A percentile compares a stretch with the other conserved stretches of the same genome.
These are phyloP conservation scores for Lichenostomus cassidix DNA, from an alignment of 2,113 vertebrate species.

Conservation along the genomic window DNA sequence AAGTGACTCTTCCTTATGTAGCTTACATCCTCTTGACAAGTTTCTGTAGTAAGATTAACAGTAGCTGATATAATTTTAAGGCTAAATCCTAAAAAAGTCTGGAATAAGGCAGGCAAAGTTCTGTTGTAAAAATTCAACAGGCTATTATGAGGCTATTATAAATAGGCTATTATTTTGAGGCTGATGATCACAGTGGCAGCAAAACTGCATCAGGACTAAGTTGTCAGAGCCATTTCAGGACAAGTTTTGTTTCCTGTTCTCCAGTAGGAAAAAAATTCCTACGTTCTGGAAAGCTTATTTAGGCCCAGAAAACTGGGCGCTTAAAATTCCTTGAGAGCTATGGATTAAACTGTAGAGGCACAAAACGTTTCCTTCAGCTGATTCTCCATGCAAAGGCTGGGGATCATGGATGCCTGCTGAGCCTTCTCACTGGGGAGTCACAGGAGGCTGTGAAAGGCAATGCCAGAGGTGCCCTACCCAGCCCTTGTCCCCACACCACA, in stretches of 20 bases:
- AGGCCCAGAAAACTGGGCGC: neutral
- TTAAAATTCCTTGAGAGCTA: neutral
- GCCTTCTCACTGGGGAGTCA: fast-evolving
- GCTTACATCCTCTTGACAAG: neutral
- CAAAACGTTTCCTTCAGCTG: neutral
- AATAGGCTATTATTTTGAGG: neutral
- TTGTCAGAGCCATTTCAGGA: neutral
- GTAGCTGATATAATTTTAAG: neutral
- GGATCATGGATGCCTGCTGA: fast-evolving
- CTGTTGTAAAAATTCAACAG: neutral
- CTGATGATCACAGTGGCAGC: neutral
- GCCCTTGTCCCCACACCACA: neutral
- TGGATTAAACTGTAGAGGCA: neutral
- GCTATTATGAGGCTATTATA: neutral
- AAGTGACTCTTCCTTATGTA: neutral
- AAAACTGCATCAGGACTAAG: neutral
- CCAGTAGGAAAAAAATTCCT: neutral
- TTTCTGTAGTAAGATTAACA: neutral
- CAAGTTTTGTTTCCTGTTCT: neutral
- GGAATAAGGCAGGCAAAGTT: neutral
- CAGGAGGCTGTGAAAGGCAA: fast-evolving
- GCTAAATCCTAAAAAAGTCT: neutral
- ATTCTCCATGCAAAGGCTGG: neutral
- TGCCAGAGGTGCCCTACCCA: neutral
- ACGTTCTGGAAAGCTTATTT: neutral